Base-by-base conservation (phyloP, 2,888 invertebrate species). In the Volucella bombylans region DNA sequence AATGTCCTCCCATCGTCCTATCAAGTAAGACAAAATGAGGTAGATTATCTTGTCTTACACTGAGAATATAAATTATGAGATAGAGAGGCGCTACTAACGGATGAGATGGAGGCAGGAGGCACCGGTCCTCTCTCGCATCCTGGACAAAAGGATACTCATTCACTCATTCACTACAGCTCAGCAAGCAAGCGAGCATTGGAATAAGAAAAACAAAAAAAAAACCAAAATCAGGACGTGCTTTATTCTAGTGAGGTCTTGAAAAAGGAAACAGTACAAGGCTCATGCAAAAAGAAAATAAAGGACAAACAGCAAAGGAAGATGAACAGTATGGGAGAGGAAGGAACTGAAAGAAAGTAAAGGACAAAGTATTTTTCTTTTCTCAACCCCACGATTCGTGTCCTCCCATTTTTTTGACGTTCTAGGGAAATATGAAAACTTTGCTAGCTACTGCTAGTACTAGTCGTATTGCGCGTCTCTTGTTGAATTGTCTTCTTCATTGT, bases 21-120 rank as follows among this genome's bases (percentile, higher is more conserved):
- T 52, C 65, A 45, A 59, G 69, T 67, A 71, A 69, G 69, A 83
- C 79, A 74, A 79, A 83, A 80, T 80, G 83, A 85, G 80, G 83
- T 71, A 76, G 83, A 85, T 85, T 85, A 83, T 80, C 80, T 65
- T 76, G 80, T 76, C 80, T 80, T 83, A 80, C 83, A 80, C 59
- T 80, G 55, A 31, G 71, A 62, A 71, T 67, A 71, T 85, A 85
- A 85, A 72, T 85, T 85, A 85, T 80, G 67, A 76, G 83, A 73
- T 54, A 47, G 39, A 41, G 54, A 39, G 38, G 38, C 31, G 31
- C 31, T 31, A 31, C 31, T 31, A 31, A 31, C 6, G 31, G 31
- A 4, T 6, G 31, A 4, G 31, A 31, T 6, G 31, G 31, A 31
- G 31, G 31, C 4, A 31, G 41, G 41, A 31, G 31, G 31, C 31